Base-by-base conservation (phyloP, 2,113 vertebrate species). In the Tricholaema leucomelas region DNA sequence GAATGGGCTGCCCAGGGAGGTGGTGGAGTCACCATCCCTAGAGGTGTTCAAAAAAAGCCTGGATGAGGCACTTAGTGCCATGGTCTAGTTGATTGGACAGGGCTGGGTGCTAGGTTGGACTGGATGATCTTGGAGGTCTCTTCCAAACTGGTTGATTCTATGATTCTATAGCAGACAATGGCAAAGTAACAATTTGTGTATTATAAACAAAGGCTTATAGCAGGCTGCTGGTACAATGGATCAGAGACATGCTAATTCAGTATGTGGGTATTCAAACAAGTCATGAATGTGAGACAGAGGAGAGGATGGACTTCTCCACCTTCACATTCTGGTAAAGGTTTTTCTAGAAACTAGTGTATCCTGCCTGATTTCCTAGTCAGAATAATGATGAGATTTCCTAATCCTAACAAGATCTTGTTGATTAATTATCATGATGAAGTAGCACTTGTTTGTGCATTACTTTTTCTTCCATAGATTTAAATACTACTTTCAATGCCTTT, bases 401-500 rank as follows among this genome's bases (percentile, higher is more conserved):
- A 88, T 76, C 31, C 33, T 54, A 60, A 17, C 5, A 70, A 70
- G 40, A 38, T 59, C 13, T 87, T 8, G 76, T 64, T 86, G 70
- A 69, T 92, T 76, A 84, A 82, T 79, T 79, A 15, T 70, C 79
- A 79, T 31, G 48, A 65, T 40, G 63, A 90, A 83, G 81, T 50
- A 81, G 30, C 5, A 17, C 9, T 71, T 69, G 35, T 75, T 91
- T 81, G 60, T 72, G 24, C n/a, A 50, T 91, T 88, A 35, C 35
- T 69, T 81, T 81, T 85, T 79, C 31, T 63, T 76, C 35, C 55
- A 28, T 30, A 42, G 61, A 73, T 75, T 77, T 77, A 60, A 67
- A 77, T 59, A 70, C 54, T 20, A 18, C 74, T 80, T 79, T 35
- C 16, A 88, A 19, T 54, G 18, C 20, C 9, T 81, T 60, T 79